phyloP scores from a whole-genome alignment of 2,797 vertebrate genomes.

The Coilia nasus region DNA sequence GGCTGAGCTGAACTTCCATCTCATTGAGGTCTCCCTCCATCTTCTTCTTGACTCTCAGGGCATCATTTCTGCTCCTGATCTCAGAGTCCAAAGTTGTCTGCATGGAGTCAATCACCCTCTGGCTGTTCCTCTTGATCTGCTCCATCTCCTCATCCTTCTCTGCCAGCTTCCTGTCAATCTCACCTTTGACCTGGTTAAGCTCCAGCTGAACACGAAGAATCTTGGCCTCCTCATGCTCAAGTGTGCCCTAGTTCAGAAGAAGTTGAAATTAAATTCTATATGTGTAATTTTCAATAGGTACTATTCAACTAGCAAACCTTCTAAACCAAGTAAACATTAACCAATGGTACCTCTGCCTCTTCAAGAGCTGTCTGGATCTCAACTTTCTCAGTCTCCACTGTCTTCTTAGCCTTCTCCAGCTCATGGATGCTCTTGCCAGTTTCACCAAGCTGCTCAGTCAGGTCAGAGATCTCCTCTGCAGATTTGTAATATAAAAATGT shows the following conservation, averaged over 20 bases:
- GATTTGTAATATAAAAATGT: constrained; percentile 6
- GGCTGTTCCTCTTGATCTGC: constrained; percentile 88
- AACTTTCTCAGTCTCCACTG: constrained; percentile 47
- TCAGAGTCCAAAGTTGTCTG: constrained; percentile 85
- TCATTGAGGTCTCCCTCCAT: constrained; percentile 89
- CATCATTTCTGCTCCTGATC: constrained; percentile 86
- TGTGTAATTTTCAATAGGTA: too few species aligned
- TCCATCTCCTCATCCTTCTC: constrained; percentile 93
- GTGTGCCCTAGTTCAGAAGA: too few species aligned
- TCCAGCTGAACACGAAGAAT: constrained; percentile 86
- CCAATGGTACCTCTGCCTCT: neutral
- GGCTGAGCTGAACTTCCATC: constrained; percentile 89
- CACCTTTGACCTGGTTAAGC: constrained; percentile 85
- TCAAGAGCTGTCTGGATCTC: neutral
- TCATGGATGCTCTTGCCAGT: neutral
- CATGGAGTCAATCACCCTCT: constrained; percentile 82
- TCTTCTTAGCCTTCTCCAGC: constrained; percentile 81
- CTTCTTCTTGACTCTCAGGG: constrained; percentile 89
- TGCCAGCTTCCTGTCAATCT: constrained; percentile 82
- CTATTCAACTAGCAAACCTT: too few species aligned
- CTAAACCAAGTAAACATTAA: neutral
- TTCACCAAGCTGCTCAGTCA: neutral
- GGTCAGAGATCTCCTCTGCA: constrained; percentile 16
- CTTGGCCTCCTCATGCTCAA: constrained; percentile 90
- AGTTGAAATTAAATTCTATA: too few species aligned